Evolutionary conservation across 2,888 invertebrate genomes (phyloP).

Genomic region (Eudiplozoon nipponicum): DNA sequence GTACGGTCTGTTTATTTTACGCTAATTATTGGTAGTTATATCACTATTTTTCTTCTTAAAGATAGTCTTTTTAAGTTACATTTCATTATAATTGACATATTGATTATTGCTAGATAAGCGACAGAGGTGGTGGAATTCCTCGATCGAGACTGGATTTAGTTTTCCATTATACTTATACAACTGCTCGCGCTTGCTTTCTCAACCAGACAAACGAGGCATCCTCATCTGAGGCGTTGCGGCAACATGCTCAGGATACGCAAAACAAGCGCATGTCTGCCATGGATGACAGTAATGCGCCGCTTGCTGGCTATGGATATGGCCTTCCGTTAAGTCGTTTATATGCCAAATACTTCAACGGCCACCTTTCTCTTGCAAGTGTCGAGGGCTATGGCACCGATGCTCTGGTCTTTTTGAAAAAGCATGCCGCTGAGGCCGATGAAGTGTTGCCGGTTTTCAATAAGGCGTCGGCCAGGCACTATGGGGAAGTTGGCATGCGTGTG

Average conservation of each 20-base stretch:
- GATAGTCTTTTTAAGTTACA: no score
- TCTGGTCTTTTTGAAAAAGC: conserved; percentile 68
- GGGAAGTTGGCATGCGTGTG: conserved; percentile 36
- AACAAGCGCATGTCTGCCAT: conserved; percentile 33
- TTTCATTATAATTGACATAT: no score
- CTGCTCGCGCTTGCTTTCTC: conserved; percentile 50
- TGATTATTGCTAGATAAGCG: conserved; percentile 55
- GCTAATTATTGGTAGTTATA: no score
- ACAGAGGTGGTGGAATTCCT: conserved; percentile 75
- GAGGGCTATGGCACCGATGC: conserved; percentile 91
- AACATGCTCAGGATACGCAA: no score
- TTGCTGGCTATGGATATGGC: conserved; percentile 57
- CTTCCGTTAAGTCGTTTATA: conserved; percentile 73
- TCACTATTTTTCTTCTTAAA: no score
- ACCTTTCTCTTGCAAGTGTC: conserved; percentile 58
- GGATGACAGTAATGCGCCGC: conserved; percentile 3
- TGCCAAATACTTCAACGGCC: conserved; percentile 87
- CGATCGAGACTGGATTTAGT: conserved; percentile 41
- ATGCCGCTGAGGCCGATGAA: conserved; percentile 68
- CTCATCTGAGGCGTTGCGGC: no score
- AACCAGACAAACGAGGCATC: neutral
- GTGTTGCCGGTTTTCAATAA: conserved; percentile 80
- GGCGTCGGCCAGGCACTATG: conserved; percentile 59
- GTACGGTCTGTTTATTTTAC: no score
- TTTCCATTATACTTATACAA: conserved; percentile 97